These are phyloP conservation scores for Podarcis raffonei DNA, from an alignment of 2,113 vertebrate genomes.

Conservation along the genomic window DNA sequence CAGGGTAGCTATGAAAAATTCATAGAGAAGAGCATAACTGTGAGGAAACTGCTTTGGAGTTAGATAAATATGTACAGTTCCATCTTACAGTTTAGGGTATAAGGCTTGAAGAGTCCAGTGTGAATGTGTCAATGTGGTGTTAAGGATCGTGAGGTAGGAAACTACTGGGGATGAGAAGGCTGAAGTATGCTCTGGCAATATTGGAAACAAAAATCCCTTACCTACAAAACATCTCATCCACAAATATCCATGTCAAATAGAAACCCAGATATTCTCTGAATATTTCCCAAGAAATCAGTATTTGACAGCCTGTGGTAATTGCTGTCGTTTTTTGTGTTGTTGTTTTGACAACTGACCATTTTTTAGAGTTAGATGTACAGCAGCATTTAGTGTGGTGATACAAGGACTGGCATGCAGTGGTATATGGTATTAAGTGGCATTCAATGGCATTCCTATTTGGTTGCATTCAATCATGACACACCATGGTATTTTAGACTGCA, in stretches of 20 bases:
- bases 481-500: too few relatives aligned
- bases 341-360: not conserved
- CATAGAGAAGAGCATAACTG: not conserved
- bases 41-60: not conserved
- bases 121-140: fast-evolving
- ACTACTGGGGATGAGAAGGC: not conserved
- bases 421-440: too few relatives aligned
- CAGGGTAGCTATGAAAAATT: conserved; percentile 12
- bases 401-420: not conserved
- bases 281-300: not conserved
- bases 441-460: too few relatives aligned
- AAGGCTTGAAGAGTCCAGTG: not conserved
- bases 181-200: not conserved
- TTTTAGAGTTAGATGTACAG: not conserved
- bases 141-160: not conserved
- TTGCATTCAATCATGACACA: too few relatives aligned
- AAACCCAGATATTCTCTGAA: not conserved
- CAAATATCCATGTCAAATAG: not conserved
- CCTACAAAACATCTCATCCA: not conserved
- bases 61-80: not conserved
- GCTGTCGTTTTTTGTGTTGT: too few relatives aligned
- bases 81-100: not conserved
- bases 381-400: not conserved
- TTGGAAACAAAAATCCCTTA: not conserved
- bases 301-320: not conserved